These are phyloP conservation scores for Genyomyrus donnyi DNA, from an alignment of 2,113 vertebrate genomes.

Conservation along the genomic window DNA sequence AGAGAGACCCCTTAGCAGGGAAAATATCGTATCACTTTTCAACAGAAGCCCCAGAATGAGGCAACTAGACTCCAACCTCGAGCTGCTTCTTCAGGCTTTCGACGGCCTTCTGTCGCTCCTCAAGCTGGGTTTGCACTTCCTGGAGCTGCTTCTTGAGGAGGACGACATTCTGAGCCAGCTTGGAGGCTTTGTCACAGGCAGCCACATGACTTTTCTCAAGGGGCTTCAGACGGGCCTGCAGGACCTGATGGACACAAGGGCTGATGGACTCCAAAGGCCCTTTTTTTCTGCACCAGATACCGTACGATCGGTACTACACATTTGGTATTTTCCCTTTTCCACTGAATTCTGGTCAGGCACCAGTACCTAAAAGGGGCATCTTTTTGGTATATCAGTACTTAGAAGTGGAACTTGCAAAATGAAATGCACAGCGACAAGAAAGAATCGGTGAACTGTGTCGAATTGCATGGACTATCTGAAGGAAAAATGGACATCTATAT, in stretches of 20 bases:
- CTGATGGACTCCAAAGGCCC: background rate
- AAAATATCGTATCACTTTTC: background rate
- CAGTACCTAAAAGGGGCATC: background rate
- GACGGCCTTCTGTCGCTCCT: conserved; percentile 55
- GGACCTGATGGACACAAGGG: background rate
- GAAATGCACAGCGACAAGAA: too few relatives aligned
- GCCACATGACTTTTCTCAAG: conserved; percentile 50
- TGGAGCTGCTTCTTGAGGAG: conserved; percentile 44
- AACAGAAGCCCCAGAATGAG: background rate
- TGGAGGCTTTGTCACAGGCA: conserved; percentile 36
- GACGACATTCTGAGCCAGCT: conserved; percentile 53
- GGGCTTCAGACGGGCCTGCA: conserved; percentile 22
- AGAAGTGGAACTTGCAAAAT: background rate
- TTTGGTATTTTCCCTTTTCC: background rate
- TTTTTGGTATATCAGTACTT: background rate
- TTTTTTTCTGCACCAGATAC: background rate
- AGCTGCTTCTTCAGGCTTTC: conserved; percentile 41
- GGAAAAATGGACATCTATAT: too few relatives aligned
- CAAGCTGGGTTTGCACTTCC: conserved; percentile 47
- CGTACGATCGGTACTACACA: background rate
- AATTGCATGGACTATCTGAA: too few relatives aligned
- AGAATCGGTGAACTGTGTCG: too few relatives aligned
- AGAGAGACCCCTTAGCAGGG: background rate
- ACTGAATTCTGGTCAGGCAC: background rate
- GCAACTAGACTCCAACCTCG: conserved; percentile 10